Percentiles rank a stretch among this genome's conserved stretches.
Conservation (phyloP, 2,797 vertebrate genomes). For the Silurus aristotelis region DNA sequence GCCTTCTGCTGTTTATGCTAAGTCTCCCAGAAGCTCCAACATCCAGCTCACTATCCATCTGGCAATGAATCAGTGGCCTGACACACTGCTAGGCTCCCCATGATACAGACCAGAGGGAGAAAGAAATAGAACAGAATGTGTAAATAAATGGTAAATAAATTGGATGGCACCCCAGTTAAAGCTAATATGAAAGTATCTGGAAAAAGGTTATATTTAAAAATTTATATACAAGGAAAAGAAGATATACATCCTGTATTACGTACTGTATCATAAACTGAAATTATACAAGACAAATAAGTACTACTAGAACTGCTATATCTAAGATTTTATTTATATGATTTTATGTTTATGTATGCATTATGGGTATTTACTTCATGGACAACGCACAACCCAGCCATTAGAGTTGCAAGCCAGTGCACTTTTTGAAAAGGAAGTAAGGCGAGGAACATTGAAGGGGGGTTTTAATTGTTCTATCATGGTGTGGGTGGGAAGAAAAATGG, state of each 20-base stretch:
- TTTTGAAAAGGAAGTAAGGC: no score
- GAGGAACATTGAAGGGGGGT: no score
- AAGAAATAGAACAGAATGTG: constrained; percentile 33
- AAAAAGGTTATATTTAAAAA: not conserved
- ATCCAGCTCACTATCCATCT: constrained; percentile 62
- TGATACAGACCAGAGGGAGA: constrained; percentile 55
- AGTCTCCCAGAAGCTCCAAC: constrained; percentile 39
- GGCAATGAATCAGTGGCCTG: constrained; percentile 52
- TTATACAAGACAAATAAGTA: no score
- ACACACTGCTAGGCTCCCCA: constrained; percentile 37
- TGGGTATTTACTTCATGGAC: not conserved
- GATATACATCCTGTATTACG: not conserved
- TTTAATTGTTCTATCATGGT: no score
- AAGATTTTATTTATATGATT: not conserved
- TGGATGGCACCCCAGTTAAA: constrained; percentile 21
- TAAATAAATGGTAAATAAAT: constrained; percentile 8
- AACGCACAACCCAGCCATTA: not conserved
- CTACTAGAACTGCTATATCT: not conserved
- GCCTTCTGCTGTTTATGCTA: constrained; percentile 74
- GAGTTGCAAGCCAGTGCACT: no score
- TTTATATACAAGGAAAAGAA: not conserved
- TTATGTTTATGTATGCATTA: not conserved
- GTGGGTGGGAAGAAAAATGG: no score
- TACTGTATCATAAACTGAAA: not conserved
- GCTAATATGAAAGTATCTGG: not conserved